Base-by-base conservation (phyloP, 2,113 vertebrate species). In the Calyptomena viridis region DNA sequence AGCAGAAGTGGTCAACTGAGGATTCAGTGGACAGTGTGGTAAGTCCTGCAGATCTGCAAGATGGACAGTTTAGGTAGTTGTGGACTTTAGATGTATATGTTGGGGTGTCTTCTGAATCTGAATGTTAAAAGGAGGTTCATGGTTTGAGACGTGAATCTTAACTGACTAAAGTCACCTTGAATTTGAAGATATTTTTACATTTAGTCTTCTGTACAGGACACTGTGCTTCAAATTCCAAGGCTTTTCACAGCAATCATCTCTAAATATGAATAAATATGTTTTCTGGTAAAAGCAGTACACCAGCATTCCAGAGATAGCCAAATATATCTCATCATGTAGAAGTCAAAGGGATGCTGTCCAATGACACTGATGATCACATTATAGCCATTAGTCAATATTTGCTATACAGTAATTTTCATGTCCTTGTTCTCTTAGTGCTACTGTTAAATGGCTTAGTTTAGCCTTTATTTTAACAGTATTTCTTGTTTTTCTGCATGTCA, bases 401-500 rank as follows among this genome's bases (percentile, higher is more conserved):
- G 14, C 30, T 31, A 18, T 60, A 47, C 5, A 39, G 47, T 77
- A 85, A 56, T 79, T 88, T 84, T 80, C 64, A 47, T 24, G 39
- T 73, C 52, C 88, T 80, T 80, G 14, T 86, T 81, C 42, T 88
- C 8, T 60, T 95, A 42, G 16, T 53, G 19, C 42, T 92, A 44
- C 8, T 46, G 53, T 60, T 69, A 94, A 92, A 74, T 89, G 28
- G 12, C 46, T 63, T 64, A 79, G 63, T 94, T 94, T 93, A 89
- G 73, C 60, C 53, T 89, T 91, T 77, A 50, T 69, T 91, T 94
- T 59, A 46, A 87, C 74, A 84, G 37, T 47, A 18, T 94, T 94
- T 55, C 58, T 77, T 90, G 58, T 97, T 97, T 96, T 88, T 75
- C 53, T 12, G 87, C n/a, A 47, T 72, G 60, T 96, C 35, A 78